These are phyloP conservation scores for Aepyceros melampus DNA, from an alignment of 2,113 vertebrate genomes.

Conservation along the genomic window DNA sequence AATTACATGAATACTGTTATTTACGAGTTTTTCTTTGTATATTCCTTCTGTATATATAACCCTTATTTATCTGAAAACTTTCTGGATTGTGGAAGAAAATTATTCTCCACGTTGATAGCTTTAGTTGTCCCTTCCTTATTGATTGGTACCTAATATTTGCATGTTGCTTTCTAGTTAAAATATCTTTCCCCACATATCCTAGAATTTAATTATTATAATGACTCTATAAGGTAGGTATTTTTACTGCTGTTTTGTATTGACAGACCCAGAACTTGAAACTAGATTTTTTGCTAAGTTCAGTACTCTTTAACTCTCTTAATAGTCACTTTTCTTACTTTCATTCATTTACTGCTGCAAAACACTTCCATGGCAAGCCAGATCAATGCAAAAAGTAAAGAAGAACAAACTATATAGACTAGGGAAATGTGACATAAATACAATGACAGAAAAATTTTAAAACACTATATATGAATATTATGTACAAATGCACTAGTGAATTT, in stretches of 20 bases:
- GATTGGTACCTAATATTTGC: neutral
- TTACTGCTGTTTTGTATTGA: neutral
- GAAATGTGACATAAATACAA: neutral
- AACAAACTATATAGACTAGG: neutral
- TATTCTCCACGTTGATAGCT: neutral
- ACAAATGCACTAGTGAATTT: neutral
- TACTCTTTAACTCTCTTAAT: neutral
- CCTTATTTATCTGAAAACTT: neutral
- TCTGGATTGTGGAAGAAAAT: neutral
- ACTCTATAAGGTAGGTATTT: neutral
- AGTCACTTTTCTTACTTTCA: neutral
- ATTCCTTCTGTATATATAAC: neutral
- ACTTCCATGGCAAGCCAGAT: neutral
- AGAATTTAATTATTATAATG: neutral
- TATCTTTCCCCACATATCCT: neutral
- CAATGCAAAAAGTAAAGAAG: neutral
- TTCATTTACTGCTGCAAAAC: neutral
- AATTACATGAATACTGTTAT: neutral
- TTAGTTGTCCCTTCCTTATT: neutral
- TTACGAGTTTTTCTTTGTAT: neutral
- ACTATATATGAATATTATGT: neutral
- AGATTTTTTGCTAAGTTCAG: neutral
- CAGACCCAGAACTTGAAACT: neutral
- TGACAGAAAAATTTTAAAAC: neutral
- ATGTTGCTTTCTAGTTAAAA: neutral